Percentiles rank a stretch among this genome's conserved stretches.
These are phyloP conservation scores for Chelonus formosanus DNA, from an alignment of 2,888 invertebrate genomes.

Conservation along the genomic window DNA sequence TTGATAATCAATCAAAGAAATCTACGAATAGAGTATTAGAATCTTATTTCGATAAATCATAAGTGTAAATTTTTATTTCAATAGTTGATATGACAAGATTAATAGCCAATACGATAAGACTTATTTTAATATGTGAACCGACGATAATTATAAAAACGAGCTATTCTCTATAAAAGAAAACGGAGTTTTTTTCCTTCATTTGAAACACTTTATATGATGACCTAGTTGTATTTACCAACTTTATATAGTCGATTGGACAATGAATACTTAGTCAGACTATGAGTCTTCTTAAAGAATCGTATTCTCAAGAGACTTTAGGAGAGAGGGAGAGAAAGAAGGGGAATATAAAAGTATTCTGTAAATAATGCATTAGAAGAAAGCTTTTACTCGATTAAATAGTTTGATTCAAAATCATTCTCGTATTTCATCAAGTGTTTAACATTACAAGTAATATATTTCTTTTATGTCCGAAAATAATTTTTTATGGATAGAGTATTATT, in stretches of 20 bases:
- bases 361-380: constrained; percentile 3
- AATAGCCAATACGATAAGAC: constrained; percentile 34
- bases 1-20: constrained; percentile 49
- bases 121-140: too few relatives aligned
- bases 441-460: too few relatives aligned
- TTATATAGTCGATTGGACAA: constrained; percentile 6
- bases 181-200: not conserved
- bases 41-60: constrained; percentile 50
- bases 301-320: too few relatives aligned
- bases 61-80: not conserved
- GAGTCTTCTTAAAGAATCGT: too few relatives aligned
- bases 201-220: constrained; percentile 10
- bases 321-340: too few relatives aligned
- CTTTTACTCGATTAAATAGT: not conserved
- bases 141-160: too few relatives aligned
- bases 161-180: not conserved
- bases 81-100: constrained; percentile 13
- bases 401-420: not conserved
- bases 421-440: not conserved
- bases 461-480: too few relatives aligned
- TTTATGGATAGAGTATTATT: too few relatives aligned
- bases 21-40: constrained; percentile 48
- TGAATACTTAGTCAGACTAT: too few relatives aligned
- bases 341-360: not conserved
- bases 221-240: constrained; percentile 5